These are phyloP conservation scores for Cheirogaleus medius DNA, from an alignment of 2,113 vertebrate species.

Conservation along the genomic window DNA sequence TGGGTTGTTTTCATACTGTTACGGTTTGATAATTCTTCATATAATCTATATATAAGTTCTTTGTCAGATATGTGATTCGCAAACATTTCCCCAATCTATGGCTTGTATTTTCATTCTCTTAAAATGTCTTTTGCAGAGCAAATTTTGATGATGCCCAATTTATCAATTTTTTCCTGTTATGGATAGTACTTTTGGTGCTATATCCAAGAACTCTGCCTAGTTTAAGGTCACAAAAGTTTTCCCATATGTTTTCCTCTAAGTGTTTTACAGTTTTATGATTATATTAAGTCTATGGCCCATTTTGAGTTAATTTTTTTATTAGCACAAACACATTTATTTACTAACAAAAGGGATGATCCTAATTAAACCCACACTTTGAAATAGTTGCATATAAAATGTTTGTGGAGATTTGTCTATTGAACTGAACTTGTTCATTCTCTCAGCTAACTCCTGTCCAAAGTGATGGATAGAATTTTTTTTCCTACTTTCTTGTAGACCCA, in stretches of 20 bases:
- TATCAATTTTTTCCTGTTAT: conserved; percentile 10
- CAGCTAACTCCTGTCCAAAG: not conserved
- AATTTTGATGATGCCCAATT: conserved; percentile 37
- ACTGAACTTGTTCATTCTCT: not conserved
- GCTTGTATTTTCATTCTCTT: conserved; percentile 7
- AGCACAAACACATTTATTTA: not conserved
- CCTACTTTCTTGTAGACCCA: not conserved
- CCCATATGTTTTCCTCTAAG: not conserved
- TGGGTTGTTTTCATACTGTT: not conserved
- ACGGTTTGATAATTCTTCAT: conserved; percentile 46
- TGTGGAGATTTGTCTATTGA: not conserved
- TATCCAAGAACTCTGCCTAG: not conserved
- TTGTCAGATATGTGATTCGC: not conserved
- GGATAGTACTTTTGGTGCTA: not conserved
- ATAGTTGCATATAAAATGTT: not conserved
- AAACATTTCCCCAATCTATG: not conserved
- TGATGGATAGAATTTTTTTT: not conserved
- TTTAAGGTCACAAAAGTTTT: conserved; percentile 22
- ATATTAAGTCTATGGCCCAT: not conserved
- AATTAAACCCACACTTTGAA: not conserved
- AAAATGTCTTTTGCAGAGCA: not conserved
- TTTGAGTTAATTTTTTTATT: conserved; percentile 28
- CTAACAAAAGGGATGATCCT: not conserved
- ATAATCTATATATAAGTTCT: not conserved
- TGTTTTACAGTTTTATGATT: not conserved